phyloP scores from a whole-genome alignment of 2,797 vertebrate genomes.

The Pteronotus mesoamericanus region DNA sequence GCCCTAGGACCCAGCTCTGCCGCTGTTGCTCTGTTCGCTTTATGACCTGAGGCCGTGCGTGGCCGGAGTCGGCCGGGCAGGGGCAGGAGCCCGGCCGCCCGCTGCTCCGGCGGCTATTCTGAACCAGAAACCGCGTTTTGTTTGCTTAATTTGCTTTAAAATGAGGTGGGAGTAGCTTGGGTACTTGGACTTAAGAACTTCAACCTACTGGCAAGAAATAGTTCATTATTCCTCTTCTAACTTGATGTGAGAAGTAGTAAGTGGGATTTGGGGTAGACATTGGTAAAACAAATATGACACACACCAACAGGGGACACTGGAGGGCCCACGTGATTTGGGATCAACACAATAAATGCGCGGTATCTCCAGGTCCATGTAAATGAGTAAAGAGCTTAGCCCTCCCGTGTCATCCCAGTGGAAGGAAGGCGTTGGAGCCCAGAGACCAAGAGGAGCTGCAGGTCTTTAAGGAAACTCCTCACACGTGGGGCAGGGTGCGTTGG shows the following conservation, averaged over 20 bases:
- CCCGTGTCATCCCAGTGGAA: accelerated
- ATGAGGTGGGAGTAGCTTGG: too few species aligned
- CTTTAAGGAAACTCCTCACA: accelerated
- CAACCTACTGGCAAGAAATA: neutral
- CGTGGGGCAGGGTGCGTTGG: accelerated
- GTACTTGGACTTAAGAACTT: neutral
- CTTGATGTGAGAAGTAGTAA: neutral
- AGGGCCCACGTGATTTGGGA: neutral
- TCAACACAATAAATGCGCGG: neutral
- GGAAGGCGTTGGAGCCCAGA: too few species aligned
- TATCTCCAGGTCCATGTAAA: neutral
- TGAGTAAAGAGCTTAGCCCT: neutral
- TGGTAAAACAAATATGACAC: neutral
- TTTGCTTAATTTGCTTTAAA: neutral
- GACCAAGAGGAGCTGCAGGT: accelerated
- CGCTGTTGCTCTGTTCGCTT: neutral
- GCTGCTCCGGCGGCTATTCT: neutral
- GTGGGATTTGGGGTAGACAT: neutral
- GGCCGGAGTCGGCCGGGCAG: neutral
- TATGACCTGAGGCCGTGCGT: neutral
- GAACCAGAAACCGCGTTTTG: accelerated
- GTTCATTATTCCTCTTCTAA: neutral
- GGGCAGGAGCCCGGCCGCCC: neutral
- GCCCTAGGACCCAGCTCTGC: neutral
- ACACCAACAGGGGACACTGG: neutral